A percentile compares a stretch with the other conserved stretches of the same genome.
Conservation (phyloP, 1,140 invertebrate genomes). For the Drosophila quadrilineata region DNA sequence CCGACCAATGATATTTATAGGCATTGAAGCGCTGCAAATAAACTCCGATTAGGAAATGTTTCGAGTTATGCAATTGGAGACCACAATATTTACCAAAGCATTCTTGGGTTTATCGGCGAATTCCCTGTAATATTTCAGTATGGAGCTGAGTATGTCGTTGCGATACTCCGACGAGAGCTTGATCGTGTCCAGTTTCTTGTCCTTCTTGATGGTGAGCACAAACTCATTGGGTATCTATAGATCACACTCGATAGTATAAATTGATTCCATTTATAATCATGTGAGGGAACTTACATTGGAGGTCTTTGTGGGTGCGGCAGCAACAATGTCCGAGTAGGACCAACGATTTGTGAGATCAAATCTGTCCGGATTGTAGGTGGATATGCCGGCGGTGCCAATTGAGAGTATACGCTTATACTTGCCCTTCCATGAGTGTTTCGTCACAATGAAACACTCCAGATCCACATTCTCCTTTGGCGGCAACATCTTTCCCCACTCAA, state of each 20-base stretch:
- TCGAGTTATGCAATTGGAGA: background rate
- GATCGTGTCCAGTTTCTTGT: conserved; percentile 96
- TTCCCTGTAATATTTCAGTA: conserved; percentile 89
- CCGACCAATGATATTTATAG: conserved; percentile 98
- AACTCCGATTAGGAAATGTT: too few relatives aligned
- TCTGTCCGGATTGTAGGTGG: conserved; percentile 97
- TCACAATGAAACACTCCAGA: conserved; percentile 96
- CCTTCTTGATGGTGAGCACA: conserved; percentile 93
- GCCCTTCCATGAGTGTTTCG: conserved; percentile 98
- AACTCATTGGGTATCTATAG: conserved; percentile 87
- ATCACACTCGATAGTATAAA: background rate
- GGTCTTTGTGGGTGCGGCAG: conserved; percentile 85
- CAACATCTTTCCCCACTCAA: conserved; percentile 88
- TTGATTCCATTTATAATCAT: conserved; percentile 1
- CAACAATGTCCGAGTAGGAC: conserved; percentile 92
- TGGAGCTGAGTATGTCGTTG: conserved; percentile 94
- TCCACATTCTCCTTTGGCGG: conserved; percentile 94
- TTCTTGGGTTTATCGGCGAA: conserved; percentile 91
- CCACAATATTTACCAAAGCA: conserved; percentile 83
- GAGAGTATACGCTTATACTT: conserved; percentile 99
- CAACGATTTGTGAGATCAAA: conserved; percentile 97
- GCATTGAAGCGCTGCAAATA: conserved; percentile 91
- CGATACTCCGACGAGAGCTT: conserved; percentile 98
- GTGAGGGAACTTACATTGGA: conserved; percentile 59
- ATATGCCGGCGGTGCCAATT: conserved; percentile 96